phyloP scores from a whole-genome alignment of 2,888 invertebrate species.

The Octonoba sinensis region DNA sequence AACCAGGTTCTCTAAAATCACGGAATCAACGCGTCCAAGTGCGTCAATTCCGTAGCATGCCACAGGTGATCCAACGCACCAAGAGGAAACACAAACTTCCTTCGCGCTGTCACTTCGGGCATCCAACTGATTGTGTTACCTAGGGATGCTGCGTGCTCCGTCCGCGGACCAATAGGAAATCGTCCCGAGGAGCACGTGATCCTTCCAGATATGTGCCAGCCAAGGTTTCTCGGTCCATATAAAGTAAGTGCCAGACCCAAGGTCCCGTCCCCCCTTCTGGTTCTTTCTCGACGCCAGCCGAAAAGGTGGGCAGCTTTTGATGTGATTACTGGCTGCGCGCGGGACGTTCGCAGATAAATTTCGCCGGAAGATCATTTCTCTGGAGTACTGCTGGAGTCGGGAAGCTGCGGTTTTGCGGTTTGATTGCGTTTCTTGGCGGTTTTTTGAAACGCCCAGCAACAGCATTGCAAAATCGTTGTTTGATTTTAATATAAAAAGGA shows the following conservation, averaged over 20 bases:
- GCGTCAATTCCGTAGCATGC: not conserved
- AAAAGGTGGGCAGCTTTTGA: slow-evolving; percentile 25
- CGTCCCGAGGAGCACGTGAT: slow-evolving; percentile 30
- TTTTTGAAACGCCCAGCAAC: too few species aligned
- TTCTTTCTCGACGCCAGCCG: slow-evolving; percentile 25
- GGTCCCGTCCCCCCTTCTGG: slow-evolving; percentile 18
- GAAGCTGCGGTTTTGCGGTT: not conserved
- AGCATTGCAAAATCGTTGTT: too few species aligned
- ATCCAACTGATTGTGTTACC: slow-evolving; percentile 33
- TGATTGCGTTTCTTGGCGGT: too few species aligned
- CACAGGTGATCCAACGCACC: slow-evolving; percentile 2
- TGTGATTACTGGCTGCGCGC: not conserved
- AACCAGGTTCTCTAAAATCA: not conserved
- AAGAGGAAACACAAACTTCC: slow-evolving; percentile 7
- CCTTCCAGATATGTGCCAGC: slow-evolving; percentile 33
- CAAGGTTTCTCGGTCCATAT: slow-evolving; percentile 53
- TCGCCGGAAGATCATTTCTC: not conserved
- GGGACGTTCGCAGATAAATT: not conserved
- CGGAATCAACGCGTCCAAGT: not conserved
- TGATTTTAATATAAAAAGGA: too few species aligned
- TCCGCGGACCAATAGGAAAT: slow-evolving; percentile 18
- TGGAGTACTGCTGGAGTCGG: not conserved
- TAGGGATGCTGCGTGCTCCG: slow-evolving; percentile 9
- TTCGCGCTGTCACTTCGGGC: slow-evolving; percentile 12
- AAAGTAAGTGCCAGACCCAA: slow-evolving; percentile 54